Conservation (phyloP, 2,113 vertebrate species). For the Hystrix cristata region DNA sequence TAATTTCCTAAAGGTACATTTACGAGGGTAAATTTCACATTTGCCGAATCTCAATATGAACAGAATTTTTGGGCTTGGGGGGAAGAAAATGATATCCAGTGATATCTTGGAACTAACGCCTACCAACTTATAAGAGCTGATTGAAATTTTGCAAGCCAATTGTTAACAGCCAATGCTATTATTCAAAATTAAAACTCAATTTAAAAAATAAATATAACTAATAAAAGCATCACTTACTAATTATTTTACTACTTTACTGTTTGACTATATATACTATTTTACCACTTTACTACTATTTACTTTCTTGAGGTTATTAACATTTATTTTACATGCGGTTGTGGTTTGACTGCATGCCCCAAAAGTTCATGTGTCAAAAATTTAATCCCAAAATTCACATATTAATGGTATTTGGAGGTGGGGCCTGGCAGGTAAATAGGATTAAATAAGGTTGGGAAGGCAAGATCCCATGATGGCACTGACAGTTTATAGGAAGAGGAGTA, state of each 20-base stretch:
- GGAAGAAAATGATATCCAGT: neutral
- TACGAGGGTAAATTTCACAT: neutral
- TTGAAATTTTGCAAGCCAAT: neutral
- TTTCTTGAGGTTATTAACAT: too few species aligned
- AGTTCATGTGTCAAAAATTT: neutral
- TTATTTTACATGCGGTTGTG: neutral
- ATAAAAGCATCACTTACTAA: too few species aligned
- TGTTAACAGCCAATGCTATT: neutral
- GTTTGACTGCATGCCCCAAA: neutral
- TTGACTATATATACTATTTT: too few species aligned
- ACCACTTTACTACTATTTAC: too few species aligned
- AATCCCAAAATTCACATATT: too few species aligned
- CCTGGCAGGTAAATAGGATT: too few species aligned
- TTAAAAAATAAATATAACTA: too few species aligned
- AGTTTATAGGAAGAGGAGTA: neutral
- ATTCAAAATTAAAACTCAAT: too few species aligned
- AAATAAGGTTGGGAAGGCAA: too few species aligned
- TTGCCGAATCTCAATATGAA: neutral
- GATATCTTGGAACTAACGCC: neutral
- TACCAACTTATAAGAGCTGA: neutral
- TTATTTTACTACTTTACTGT: too few species aligned
- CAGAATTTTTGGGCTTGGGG: neutral
- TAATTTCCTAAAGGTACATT: neutral
- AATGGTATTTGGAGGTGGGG: too few species aligned
- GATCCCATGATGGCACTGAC: too few species aligned